Evolutionary conservation across 1,140 invertebrate species (phyloP).

Genomic region (Pseudomyrmex gracilis): DNA sequence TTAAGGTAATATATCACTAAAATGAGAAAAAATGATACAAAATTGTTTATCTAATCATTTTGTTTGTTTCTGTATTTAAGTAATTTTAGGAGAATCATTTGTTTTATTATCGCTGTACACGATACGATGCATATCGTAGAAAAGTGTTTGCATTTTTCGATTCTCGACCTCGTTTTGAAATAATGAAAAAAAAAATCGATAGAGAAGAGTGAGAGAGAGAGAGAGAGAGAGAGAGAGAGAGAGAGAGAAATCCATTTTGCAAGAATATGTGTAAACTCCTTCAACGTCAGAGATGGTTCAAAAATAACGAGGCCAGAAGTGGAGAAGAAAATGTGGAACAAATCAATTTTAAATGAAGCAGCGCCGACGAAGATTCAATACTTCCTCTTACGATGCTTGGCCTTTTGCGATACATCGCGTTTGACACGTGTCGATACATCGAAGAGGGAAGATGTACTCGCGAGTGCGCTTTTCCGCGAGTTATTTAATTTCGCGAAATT

Average conservation of each 20-base stretch:
- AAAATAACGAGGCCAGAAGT: slow-evolving; percentile 14
- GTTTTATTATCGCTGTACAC: too few relatives aligned
- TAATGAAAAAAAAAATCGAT: not conserved
- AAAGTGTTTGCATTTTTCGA: too few relatives aligned
- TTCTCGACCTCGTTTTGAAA: too few relatives aligned
- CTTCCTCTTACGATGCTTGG: slow-evolving; percentile 2
- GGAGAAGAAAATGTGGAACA: not conserved
- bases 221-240: not conserved
- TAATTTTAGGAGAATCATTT: too few relatives aligned
- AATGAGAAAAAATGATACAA: too few relatives aligned
- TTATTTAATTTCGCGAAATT: slow-evolving; percentile 21
- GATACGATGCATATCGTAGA: too few relatives aligned
- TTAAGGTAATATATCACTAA: not conserved
- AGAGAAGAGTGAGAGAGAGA: not conserved
- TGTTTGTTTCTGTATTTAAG: too few relatives aligned
- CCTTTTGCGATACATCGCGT: not conserved
- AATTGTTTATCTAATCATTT: too few relatives aligned
- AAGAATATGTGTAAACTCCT: not conserved
- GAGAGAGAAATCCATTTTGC: not conserved
- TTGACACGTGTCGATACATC: slow-evolving; percentile 39
- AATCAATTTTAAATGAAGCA: slow-evolving; percentile 37
- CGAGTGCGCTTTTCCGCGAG: not conserved
- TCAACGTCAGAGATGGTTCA: not conserved
- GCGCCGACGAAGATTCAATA: not conserved
- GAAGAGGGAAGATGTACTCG: slow-evolving; percentile 19